Base-by-base conservation (phyloP, 2,888 invertebrate genomes). In the Rhagonycha fulva region DNA sequence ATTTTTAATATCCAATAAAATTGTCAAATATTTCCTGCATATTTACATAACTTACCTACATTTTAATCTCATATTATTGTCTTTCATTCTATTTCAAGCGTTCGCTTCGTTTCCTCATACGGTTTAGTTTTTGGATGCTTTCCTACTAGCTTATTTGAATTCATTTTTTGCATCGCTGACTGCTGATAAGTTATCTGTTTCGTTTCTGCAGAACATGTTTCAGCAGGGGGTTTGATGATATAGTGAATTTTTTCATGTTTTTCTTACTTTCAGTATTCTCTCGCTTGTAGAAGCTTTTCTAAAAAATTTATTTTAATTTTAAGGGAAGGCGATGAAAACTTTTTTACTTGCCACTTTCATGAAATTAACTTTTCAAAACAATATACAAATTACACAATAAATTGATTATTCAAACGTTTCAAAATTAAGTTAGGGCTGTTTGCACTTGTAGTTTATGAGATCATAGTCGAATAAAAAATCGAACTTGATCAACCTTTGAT, bases 101-200 rank as follows among this genome's bases (percentile, higher is more conserved):
- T 26, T 66, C 63, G 63, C 23, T 66, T 66, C n/a, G 19, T 24
- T 24, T 66, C 63, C 63, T 24, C 26, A 12, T 66, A 66, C 63
- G 63, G 23, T 66, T 66, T 66, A 66, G 63, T 66, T 66, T 63
- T 24, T 24, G 63, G 63, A 66, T 66, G 63, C 63, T 66, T 23
- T 19, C 7, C 63, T 23, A 66, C n/a, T 66, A 66, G 63, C 63
- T 66, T 66, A 66, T 66, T 66, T 66, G 63, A 66, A 66, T 66
- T 66, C 63, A 66, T 66, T 66, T 66, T 66, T 66, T 66, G 63
- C 63, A 66, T 66, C 63, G 63, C 63, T 24, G 63, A 66, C 63
- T 66, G 63, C 63, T 19, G 63, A 66, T 66, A 66, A 66, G 63
- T 66, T 66, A 66, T 66, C 63, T 66, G 63, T 66, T 66, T 66